Conservation (phyloP, 2,888 invertebrate species). For the Ophraella communa region DNA sequence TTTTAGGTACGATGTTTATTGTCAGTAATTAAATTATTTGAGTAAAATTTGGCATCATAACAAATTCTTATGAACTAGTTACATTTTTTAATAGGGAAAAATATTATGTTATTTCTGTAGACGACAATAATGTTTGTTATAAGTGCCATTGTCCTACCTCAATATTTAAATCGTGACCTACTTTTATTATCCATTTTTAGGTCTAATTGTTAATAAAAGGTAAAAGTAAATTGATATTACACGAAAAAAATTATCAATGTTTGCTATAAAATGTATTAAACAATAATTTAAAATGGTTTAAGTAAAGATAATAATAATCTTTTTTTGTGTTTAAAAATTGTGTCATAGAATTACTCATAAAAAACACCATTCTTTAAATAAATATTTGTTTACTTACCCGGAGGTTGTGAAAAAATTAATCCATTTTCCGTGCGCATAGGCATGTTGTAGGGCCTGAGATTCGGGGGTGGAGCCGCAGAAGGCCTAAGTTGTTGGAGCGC, state of each 20-base stretch:
- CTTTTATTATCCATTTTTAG: not conserved
- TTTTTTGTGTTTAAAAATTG: not conserved
- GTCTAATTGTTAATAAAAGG: not conserved
- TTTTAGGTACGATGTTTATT: no score
- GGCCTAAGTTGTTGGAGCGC: constrained; percentile 50
- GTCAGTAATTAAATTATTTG: no score
- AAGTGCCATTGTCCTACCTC: not conserved
- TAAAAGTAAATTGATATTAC: not conserved
- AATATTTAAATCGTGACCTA: not conserved
- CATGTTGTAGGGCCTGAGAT: constrained; percentile 43
- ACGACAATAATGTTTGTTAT: not conserved
- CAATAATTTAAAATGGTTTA: not conserved
- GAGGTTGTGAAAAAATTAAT: constrained; percentile 57
- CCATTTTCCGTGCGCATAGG: constrained; percentile 59
- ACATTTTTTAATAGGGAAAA: no score
- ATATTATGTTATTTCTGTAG: no score
- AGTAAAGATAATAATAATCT: not conserved
- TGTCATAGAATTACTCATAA: not conserved
- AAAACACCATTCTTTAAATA: not conserved
- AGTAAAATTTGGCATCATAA: no score
- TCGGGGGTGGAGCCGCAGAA: constrained; percentile 44
- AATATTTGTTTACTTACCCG: constrained; percentile 55
- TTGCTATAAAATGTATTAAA: constrained; percentile 1
- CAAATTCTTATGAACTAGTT: no score
- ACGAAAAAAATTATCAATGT: not conserved